These are phyloP conservation scores for Microplitis deprimator DNA, from an alignment of 2,888 invertebrate genomes.

Conservation along the genomic window DNA sequence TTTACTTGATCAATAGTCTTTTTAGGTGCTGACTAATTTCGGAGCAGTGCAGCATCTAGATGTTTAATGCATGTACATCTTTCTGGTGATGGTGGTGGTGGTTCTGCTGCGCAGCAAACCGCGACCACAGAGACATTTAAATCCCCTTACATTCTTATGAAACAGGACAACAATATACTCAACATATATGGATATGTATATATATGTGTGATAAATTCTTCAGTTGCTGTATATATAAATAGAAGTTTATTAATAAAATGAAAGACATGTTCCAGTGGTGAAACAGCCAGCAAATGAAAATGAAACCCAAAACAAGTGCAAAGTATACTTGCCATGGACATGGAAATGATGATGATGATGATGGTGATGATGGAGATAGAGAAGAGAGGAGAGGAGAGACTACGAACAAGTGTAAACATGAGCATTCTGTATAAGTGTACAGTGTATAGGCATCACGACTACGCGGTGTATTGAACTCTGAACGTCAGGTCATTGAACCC, in stretches of 20 bases:
- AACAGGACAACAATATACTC: not conserved
- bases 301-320: not conserved
- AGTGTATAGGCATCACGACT: constrained; percentile 38
- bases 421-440: not conserved
- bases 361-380: no score
- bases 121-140: not conserved
- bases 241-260: not conserved
- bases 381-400: not conserved
- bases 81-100: not conserved
- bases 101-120: not conserved
- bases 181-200: not conserved
- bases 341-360: not conserved
- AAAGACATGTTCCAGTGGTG: not conserved
- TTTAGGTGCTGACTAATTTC: no score
- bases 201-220: not conserved
- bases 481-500: constrained; percentile 67
- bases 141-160: not conserved
- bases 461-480: constrained; percentile 69
- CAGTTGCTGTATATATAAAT: not conserved
- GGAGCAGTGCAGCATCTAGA: not conserved
- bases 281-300: not conserved
- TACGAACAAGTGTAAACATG: constrained; percentile 2
- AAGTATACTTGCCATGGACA: not conserved
- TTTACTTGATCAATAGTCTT: not conserved
- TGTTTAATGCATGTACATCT: not conserved